Percentiles rank a stretch among this genome's conserved stretches.
Conservation (phyloP, 2,797 vertebrate species). For the Bradypodion pumilum region DNA sequence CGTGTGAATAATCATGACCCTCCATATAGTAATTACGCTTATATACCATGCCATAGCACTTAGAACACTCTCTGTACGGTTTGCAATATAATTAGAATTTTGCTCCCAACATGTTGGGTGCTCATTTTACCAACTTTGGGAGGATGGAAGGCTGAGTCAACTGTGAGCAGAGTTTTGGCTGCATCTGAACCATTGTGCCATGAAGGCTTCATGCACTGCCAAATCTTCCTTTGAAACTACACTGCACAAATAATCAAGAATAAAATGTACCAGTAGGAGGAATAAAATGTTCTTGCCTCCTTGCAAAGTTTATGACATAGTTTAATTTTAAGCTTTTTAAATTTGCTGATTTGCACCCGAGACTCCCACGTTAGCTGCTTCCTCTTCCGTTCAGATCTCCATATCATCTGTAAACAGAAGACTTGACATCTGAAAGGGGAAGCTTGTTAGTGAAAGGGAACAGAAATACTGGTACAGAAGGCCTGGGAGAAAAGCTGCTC, state of each 20-base stretch:
- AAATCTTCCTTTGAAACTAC: background rate
- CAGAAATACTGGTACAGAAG: background rate
- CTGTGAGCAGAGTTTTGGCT: no score
- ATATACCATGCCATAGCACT: no score
- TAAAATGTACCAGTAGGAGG: background rate
- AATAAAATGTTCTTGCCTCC: background rate
- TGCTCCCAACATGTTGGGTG: no score
- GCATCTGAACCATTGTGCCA: no score
- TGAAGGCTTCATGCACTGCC: no score
- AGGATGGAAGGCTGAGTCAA: no score
- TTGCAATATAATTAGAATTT: no score
- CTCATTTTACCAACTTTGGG: no score
- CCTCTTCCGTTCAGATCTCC: background rate
- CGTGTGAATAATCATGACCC: background rate
- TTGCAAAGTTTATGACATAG: background rate
- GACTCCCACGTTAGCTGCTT: background rate
- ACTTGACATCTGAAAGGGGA: background rate
- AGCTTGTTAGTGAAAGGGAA: background rate
- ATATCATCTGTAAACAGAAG: background rate
- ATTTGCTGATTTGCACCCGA: background rate
- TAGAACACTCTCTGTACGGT: no score
- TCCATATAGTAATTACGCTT: no score
- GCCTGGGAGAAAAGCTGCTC: background rate
- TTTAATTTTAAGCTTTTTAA: background rate
- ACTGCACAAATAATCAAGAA: background rate